Percentiles rank a stretch among this genome's conserved stretches.
Conservation (phyloP, 2,888 invertebrate genomes). For the Scrobipalpa costella region DNA sequence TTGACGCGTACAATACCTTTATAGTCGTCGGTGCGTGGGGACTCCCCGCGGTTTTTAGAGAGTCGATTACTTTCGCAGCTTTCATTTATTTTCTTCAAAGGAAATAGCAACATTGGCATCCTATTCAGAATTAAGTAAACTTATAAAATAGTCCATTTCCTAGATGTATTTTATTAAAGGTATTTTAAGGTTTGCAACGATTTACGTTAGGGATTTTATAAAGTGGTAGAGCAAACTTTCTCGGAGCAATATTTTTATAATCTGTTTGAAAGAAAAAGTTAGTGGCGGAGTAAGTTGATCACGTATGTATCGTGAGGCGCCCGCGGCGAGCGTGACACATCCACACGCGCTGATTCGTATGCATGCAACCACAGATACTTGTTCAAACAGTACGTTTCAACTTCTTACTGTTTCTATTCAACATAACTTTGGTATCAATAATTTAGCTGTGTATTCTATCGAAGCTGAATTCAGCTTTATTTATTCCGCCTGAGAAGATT, state of each 20-base stretch:
- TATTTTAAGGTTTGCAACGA: neutral
- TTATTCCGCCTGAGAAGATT: neutral
- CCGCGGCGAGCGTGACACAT: constrained; percentile 30
- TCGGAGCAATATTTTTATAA: constrained; percentile 28
- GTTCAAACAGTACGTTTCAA: constrained; percentile 37
- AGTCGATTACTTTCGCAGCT: constrained; percentile 16
- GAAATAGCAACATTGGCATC: constrained; percentile 3
- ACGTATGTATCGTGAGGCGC: constrained; percentile 41
- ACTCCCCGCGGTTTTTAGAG: constrained; percentile 18
- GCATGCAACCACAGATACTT: constrained; percentile 42
- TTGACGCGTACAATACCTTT: constrained; percentile 18
- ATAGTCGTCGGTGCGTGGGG: constrained; percentile 8
- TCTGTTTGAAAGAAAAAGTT: constrained; percentile 36
- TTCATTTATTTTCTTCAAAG: constrained; percentile 16
- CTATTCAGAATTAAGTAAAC: neutral
- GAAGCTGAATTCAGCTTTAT: neutral
- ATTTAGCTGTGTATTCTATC: neutral
- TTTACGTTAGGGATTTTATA: neutral
- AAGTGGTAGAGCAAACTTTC: neutral
- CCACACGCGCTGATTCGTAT: constrained; percentile 40
- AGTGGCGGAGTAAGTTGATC: constrained; percentile 38
- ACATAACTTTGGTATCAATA: constrained; percentile 35
- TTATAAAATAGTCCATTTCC: constrained; percentile 1
- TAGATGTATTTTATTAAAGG: neutral
- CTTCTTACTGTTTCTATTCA: constrained; percentile 38